phyloP scores from a whole-genome alignment of 2,888 invertebrate species.

The Stenchaetothrips biformis region DNA sequence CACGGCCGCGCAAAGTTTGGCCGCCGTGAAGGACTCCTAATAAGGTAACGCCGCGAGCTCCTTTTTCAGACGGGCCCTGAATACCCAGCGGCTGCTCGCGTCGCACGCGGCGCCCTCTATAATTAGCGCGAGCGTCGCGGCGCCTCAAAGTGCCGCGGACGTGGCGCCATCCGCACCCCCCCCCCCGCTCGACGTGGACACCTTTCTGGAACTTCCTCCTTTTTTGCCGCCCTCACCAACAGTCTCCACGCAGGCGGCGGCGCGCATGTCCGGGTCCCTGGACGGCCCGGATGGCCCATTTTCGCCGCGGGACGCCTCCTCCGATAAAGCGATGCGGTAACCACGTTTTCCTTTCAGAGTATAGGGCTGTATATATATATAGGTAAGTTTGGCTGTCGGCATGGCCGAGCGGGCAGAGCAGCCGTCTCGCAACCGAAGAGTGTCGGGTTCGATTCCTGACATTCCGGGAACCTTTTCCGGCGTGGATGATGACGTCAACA shows the following conservation, averaged over 20 bases:
- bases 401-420: too few species aligned
- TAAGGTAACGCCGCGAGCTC: background rate
- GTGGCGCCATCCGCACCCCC: background rate
- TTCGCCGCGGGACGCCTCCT: background rate
- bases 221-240: background rate
- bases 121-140: background rate
- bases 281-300: background rate
- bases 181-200: background rate
- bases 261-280: background rate
- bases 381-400: too few species aligned
- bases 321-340: slow-evolving; percentile 1
- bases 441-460: too few species aligned
- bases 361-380: too few species aligned
- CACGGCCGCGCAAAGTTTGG: background rate
- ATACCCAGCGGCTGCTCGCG: background rate
- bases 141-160: background rate
- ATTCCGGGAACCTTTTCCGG: too few species aligned
- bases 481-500: too few species aligned
- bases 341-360: background rate
- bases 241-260: background rate
- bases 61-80: background rate
- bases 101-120: background rate
- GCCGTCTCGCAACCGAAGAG: too few species aligned
- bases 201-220: background rate
- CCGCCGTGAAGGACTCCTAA: background rate